Evolutionary conservation across 1,140 invertebrate species (phyloP).

Genomic region (Solen grandis): DNA sequence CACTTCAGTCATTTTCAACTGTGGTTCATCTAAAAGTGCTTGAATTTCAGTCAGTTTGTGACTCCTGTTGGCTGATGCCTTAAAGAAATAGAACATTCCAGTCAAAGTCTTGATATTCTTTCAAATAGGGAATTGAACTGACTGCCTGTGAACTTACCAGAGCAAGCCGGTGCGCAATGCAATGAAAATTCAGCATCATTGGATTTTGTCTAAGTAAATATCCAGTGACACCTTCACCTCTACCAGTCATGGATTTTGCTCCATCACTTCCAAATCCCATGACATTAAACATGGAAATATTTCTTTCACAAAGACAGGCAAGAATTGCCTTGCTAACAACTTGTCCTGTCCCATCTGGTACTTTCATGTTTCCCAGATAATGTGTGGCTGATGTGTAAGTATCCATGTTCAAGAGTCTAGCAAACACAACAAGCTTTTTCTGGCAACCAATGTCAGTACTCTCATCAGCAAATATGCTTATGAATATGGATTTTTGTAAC

Average conservation of each 20-base stretch:
- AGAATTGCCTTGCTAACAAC: not conserved
- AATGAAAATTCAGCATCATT: not conserved
- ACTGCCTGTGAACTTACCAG: not conserved
- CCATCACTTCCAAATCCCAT: slow-evolving; percentile 11
- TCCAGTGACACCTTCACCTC: not conserved
- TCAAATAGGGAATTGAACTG: not conserved
- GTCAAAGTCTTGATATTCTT: not conserved
- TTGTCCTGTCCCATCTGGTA: not conserved
- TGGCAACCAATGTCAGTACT: not conserved
- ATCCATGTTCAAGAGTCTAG: not conserved
- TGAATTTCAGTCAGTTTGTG: not conserved
- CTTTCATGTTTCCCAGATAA: not conserved
- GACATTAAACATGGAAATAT: not conserved
- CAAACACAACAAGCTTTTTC: not conserved
- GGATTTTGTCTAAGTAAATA: not conserved
- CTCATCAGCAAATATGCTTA: not conserved
- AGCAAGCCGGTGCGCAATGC: not conserved
- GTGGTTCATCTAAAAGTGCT: not conserved
- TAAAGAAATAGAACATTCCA: not conserved
- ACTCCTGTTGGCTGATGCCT: not conserved
- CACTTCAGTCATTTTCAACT: not conserved
- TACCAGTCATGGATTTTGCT: not conserved
- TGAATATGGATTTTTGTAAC: not conserved
- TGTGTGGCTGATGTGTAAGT: not conserved
- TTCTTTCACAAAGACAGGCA: not conserved